Evolutionary conservation across 2,113 vertebrate species (phyloP).

Genomic region (Ameiurus melas): DNA sequence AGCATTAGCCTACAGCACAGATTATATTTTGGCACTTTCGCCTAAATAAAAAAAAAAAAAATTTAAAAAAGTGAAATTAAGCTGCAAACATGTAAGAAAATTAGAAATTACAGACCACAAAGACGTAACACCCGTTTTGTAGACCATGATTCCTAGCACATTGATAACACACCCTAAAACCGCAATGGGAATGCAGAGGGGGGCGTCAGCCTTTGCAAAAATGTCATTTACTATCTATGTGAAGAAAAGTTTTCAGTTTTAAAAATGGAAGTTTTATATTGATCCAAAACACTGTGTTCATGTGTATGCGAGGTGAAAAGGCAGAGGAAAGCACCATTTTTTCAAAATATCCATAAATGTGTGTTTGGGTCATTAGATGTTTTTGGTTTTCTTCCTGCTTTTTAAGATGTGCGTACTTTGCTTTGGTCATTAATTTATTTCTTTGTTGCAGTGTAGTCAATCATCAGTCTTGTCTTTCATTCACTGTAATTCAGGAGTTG

Average conservation of each 20-base stretch:
- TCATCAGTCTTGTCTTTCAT: neutral
- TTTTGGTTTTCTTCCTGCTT: neutral
- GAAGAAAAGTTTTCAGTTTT: neutral
- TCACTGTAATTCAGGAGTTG: neutral
- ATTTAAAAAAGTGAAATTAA: neutral
- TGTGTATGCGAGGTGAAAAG: neutral
- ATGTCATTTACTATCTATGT: neutral
- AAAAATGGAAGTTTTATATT: neutral
- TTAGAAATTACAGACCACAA: neutral
- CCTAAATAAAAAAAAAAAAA: neutral
- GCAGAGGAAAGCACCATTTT: neutral
- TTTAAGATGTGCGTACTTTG: neutral
- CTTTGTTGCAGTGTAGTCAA: neutral
- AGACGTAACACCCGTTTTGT: neutral
- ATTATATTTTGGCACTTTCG: neutral
- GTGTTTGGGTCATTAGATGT: neutral
- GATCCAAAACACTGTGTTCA: neutral
- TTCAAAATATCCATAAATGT: neutral
- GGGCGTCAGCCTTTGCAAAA: neutral
- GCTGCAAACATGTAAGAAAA: neutral
- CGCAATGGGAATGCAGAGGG: neutral
- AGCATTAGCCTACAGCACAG: neutral
- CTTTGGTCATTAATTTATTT: neutral
- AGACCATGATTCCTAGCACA: neutral
- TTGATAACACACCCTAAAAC: neutral